phyloP scores from a whole-genome alignment of 2,888 invertebrate genomes.

The Xylota segnis region DNA sequence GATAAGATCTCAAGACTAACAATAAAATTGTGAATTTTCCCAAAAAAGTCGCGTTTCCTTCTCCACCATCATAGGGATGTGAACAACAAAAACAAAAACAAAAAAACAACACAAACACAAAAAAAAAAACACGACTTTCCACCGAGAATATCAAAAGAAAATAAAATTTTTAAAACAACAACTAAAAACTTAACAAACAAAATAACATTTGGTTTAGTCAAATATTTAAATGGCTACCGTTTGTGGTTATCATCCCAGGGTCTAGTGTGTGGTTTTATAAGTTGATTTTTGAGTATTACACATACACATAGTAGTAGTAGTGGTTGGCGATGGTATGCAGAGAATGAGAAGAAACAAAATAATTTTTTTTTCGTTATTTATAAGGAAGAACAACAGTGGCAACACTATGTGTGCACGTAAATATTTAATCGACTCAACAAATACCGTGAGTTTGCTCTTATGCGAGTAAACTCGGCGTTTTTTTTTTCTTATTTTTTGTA shows the following conservation, averaged over 20 bases:
- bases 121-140: constrained; percentile 79
- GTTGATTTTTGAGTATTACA: constrained; percentile 44
- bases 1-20: constrained; percentile 45
- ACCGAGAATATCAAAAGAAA: constrained; percentile 77
- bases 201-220: constrained; percentile 67
- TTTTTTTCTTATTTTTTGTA: constrained; percentile 39
- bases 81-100: constrained; percentile 67
- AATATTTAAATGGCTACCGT: constrained; percentile 76
- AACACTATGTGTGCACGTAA: constrained; percentile 67
- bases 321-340: constrained; percentile 72
- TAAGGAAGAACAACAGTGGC: constrained; percentile 71
- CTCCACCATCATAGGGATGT: constrained; percentile 53
- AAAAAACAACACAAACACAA: too few relatives aligned
- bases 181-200: constrained; percentile 51
- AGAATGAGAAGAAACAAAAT: constrained; percentile 75
- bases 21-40: constrained; percentile 41
- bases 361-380: constrained; percentile 65
- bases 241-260: constrained; percentile 76
- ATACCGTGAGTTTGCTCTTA: constrained; percentile 45
- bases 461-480: constrained; percentile 28
- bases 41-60: constrained; percentile 50
- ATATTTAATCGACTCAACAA: constrained; percentile 75
- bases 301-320: constrained; percentile 53
- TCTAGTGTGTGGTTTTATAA: constrained; percentile 65
- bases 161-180: constrained; percentile 26